Conservation (phyloP, 2,888 invertebrate genomes). For the Patella depressa region DNA sequence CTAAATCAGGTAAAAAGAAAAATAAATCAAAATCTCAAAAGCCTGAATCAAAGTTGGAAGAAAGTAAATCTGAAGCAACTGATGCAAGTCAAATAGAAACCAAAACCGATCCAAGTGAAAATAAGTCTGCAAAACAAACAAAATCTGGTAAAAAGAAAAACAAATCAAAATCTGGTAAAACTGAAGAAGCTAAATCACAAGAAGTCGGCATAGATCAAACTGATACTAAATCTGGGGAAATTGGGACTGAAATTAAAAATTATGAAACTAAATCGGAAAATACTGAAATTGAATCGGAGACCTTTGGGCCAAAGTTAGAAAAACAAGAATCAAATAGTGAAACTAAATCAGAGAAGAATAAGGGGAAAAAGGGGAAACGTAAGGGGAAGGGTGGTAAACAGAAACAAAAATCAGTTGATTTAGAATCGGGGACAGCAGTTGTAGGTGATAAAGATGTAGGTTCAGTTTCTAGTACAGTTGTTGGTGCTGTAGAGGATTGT, state of each 20-base stretch:
- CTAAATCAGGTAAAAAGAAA: constrained; percentile 1
- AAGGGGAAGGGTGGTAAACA: constrained; percentile 9
- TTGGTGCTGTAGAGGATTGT: neutral
- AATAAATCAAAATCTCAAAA: neutral
- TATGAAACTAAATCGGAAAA: too few relatives aligned
- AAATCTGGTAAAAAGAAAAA: too few relatives aligned
- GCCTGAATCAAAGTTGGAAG: neutral
- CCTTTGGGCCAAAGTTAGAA: too few relatives aligned
- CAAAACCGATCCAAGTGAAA: too few relatives aligned
- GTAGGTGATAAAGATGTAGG: neutral
- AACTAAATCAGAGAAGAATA: constrained; percentile 5
- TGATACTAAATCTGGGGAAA: constrained; percentile 1
- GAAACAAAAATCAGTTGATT: constrained; percentile 14
- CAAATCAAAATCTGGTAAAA: neutral
- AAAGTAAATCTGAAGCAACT: neutral
- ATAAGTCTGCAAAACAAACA: too few relatives aligned
- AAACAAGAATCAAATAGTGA: neutral
- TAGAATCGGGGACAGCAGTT: neutral
- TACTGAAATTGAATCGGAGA: too few relatives aligned
- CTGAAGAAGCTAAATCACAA: neutral
- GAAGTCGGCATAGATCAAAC: constrained; percentile 9
- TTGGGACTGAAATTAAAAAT: too few relatives aligned
- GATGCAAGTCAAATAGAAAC: neutral
- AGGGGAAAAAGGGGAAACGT: neutral
- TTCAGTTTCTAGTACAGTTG: neutral